Evolutionary conservation across 1,140 invertebrate genomes (phyloP).

Genomic region (Drosophila triauraria): DNA sequence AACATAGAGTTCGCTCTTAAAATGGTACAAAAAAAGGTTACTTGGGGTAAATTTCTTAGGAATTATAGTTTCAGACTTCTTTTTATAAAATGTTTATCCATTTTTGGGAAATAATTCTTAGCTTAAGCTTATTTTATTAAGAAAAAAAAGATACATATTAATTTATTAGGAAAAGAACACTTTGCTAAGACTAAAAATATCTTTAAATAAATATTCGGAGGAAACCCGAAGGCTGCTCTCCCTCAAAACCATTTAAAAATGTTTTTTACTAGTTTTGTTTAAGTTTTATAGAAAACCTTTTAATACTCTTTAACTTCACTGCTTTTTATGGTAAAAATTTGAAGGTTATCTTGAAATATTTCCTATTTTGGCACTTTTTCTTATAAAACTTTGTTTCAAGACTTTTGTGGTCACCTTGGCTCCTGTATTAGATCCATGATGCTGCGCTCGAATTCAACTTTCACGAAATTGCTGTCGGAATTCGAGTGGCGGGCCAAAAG

Average conservation of each 20-base stretch:
- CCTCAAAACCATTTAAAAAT: neutral
- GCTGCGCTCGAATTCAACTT: constrained; percentile 83
- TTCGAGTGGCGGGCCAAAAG: constrained; percentile 64
- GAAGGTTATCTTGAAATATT: neutral
- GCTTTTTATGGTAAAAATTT: neutral
- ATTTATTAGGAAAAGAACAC: neutral
- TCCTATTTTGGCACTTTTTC: too few relatives aligned
- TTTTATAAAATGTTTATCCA: neutral
- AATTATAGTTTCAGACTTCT: neutral
- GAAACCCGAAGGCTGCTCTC: neutral
- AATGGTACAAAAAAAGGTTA: too few relatives aligned
- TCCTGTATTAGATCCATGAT: constrained; percentile 84
- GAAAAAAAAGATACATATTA: neutral
- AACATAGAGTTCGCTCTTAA: too few relatives aligned
- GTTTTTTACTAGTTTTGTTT: neutral
- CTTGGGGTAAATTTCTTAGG: too few relatives aligned
- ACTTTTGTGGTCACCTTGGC: constrained; percentile 59
- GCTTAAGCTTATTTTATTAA: neutral
- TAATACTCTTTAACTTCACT: neutral
- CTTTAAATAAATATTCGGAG: too few relatives aligned
- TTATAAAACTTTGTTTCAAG: neutral
- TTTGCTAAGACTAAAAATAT: neutral
- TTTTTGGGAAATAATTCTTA: neutral
- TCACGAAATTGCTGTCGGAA: constrained; percentile 71
- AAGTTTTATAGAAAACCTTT: neutral